phyloP scores from a whole-genome alignment of 1,140 invertebrate genomes.

The Aphaenogaster rudis region DNA sequence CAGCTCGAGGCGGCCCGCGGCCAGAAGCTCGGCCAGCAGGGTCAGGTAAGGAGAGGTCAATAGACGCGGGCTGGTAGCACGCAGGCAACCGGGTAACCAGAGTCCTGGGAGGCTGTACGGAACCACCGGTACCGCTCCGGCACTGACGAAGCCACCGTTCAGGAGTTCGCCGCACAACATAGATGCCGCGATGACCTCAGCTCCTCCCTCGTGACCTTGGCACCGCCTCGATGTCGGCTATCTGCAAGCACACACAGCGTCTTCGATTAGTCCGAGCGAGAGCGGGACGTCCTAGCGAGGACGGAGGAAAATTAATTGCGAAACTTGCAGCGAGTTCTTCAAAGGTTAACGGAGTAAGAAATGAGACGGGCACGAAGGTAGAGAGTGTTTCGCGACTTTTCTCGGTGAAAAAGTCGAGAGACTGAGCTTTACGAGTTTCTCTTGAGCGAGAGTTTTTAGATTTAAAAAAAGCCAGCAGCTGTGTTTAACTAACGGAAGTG shows the following conservation, averaged over 20 bases:
- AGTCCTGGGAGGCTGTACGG: conserved; percentile 85
- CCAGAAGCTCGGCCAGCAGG: conserved; percentile 84
- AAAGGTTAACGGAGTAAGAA: conserved; percentile 52
- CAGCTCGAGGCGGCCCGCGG: conserved; percentile 80
- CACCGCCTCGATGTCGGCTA: conserved; percentile 72
- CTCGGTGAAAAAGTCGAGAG: conserved; percentile 29
- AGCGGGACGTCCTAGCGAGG: background rate
- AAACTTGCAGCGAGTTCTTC: conserved; percentile 41
- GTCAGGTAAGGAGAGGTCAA: conserved; percentile 84
- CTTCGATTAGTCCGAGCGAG: conserved; percentile 46
- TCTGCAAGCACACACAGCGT: conserved; percentile 47
- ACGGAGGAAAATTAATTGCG: conserved; percentile 44
- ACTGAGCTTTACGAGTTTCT: conserved; percentile 40
- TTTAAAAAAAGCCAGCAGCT: background rate
- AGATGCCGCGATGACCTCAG: conserved; percentile 81
- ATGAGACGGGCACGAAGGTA: background rate
- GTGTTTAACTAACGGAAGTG: conserved; percentile 19
- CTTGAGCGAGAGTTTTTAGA: conserved; percentile 25
- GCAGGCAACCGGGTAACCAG: conserved; percentile 85
- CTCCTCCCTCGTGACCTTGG: conserved; percentile 77
- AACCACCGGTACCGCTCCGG: conserved; percentile 85
- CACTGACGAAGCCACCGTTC: conserved; percentile 86
- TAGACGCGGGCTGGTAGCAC: conserved; percentile 82
- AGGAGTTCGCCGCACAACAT: conserved; percentile 87
- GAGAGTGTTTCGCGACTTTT: conserved; percentile 42